Base-by-base conservation (phyloP, 2,113 vertebrate genomes). In the Burhinus oedicnemus region DNA sequence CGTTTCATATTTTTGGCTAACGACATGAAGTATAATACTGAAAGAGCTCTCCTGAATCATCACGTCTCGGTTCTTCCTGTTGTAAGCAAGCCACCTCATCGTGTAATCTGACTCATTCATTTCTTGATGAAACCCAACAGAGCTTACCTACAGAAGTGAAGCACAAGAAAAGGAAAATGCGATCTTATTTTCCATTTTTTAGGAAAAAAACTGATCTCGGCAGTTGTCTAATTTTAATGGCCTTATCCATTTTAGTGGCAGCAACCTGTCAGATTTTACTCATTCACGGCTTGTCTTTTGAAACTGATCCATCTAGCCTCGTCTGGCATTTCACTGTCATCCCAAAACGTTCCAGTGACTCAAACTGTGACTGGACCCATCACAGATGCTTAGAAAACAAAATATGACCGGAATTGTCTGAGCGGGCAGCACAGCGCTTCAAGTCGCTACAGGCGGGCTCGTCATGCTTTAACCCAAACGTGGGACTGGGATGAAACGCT, bases 401-500 rank as follows among this genome's bases (percentile, higher is more conserved):
- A 22, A 16, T 6, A 5, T 3, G 30, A 20, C 12, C 0, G 25
- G 34, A 6, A 29, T 5, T 3, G 34, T 45, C 38, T 4, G 52
- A 38, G 40, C 14, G 15, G 68, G 8, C 55, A 6, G 49, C 1
- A 4, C 30, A 34, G 13, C n/a, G 0, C n/a, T 15, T 19, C 0
- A 4, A 3, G 7, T 3, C 11, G 30, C 42, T 4, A 4, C 54
- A 9, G 29, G 32, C 1, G 3, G 45, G 2, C 12, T 38, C 45
- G 5, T 20, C 9, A 1, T 3, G 15, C 58, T 44, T 13, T 13
- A 19, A 51, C 44, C 21, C 60, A 3, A 5, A 10, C 4, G 2
- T 1, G 8, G 3, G 2, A 2, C 0, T 3, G 38, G 52, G 20
- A 10, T 8, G n/a, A 23, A 15, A 4, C 6, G 11, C 49, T 11